Percentiles rank a stretch among this genome's conserved stretches.
These are phyloP conservation scores for Porites australiensis DNA, from an alignment of 64 coral and sea anemone genomes.

Conservation along the genomic window DNA sequence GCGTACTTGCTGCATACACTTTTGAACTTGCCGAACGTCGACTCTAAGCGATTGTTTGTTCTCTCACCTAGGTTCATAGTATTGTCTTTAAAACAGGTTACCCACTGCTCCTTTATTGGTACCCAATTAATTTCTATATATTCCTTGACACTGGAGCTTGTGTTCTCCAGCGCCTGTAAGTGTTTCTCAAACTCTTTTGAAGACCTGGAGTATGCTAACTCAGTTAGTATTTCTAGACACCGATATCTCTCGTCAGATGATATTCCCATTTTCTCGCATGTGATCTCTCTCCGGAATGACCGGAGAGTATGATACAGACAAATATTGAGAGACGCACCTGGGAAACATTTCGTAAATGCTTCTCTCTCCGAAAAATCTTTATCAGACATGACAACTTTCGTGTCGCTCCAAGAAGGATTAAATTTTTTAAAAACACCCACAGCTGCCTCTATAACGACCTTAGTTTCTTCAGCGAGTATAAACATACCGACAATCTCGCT, in stretches of 20 bases:
- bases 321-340: conserved; percentile 58
- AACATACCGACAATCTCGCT: conserved; percentile 84
- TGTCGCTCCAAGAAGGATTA: conserved; percentile 46
- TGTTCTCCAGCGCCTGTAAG: conserved; percentile 26
- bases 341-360: conserved; percentile 71
- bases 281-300: conserved; percentile 67
- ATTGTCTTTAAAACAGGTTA: conserved; percentile 71
- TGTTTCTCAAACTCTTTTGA: conserved; percentile 43
- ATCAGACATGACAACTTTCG: conserved; percentile 78
- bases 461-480: conserved; percentile 78
- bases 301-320: conserved; percentile 70
- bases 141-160: conserved; percentile 34
- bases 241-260: conserved; percentile 60
- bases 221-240: conserved; percentile 57
- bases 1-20: conserved; percentile 61
- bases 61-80: conserved; percentile 59
- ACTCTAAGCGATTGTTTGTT: conserved; percentile 60
- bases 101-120: conserved; percentile 74
- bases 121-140: conserved; percentile 56
- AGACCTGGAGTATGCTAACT: conserved; percentile 58
- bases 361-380: conserved; percentile 81
- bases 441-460: conserved; percentile 59
- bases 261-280: conserved; percentile 65
- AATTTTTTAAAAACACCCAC: conserved; percentile 47
- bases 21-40: conserved; percentile 69